These are phyloP conservation scores for Achroia grisella DNA, from an alignment of 1,140 invertebrate genomes.

Conservation along the genomic window DNA sequence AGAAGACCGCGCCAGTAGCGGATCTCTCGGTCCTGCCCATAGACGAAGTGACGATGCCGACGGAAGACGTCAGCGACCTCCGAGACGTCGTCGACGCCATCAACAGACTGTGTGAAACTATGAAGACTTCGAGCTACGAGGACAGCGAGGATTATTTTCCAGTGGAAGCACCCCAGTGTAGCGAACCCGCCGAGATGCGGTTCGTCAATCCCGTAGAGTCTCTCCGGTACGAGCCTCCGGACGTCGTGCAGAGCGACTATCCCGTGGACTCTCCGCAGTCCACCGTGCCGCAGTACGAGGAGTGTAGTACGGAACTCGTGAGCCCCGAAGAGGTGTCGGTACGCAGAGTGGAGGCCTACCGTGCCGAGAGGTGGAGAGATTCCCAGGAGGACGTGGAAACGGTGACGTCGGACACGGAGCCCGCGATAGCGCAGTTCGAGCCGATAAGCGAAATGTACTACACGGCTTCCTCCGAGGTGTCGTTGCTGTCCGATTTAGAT, in stretches of 20 bases:
- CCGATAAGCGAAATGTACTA: constrained; percentile 55
- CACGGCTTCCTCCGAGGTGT: constrained; percentile 50
- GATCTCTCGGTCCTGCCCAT: constrained; percentile 35
- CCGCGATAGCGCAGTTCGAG: constrained; percentile 22
- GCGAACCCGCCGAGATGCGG: background rate
- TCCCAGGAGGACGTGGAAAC: constrained; percentile 13
- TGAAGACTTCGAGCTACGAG: constrained; percentile 56
- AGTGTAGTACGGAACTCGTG: constrained; percentile 13
- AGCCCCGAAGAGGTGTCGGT: constrained; percentile 25
- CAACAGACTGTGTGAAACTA: constrained; percentile 66
- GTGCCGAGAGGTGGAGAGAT: constrained; percentile 37
- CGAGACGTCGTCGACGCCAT: constrained; percentile 71
- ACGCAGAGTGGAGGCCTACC: constrained; percentile 21
- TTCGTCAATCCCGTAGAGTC: background rate
- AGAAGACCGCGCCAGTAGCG: constrained; percentile 2
- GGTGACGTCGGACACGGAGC: constrained; percentile 15
- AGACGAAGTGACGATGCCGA: constrained; percentile 40
- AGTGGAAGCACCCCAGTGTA: background rate
- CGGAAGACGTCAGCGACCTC: constrained; percentile 58
- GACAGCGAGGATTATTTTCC: background rate
- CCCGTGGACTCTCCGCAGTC: background rate
- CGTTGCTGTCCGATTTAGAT: constrained; percentile 42
- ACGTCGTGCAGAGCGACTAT: background rate
- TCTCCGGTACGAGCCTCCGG: background rate
- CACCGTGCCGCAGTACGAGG: background rate